Conservation (phyloP, 2,113 vertebrate genomes). For the Apeltes quadracus region DNA sequence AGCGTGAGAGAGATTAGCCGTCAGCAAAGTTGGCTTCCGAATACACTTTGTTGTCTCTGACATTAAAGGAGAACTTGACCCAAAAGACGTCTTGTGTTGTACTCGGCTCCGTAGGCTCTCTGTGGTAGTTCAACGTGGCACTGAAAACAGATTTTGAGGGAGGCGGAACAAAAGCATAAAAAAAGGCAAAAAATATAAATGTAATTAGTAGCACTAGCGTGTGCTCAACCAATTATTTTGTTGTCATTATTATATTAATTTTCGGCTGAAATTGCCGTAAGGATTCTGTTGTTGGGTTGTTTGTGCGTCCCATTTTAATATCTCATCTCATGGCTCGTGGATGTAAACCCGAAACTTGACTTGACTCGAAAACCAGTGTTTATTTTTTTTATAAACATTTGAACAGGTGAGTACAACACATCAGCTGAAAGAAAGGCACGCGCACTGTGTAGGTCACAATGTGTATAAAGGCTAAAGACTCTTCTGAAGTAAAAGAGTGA, state of each 20-base stretch:
- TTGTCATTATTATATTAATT: too few relatives aligned
- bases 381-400: too few relatives aligned
- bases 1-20: neutral
- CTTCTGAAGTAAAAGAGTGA: neutral
- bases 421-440: neutral
- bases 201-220: too few relatives aligned
- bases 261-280: neutral
- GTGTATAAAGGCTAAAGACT: neutral
- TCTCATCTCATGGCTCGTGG: neutral
- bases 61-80: neutral
- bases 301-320: neutral
- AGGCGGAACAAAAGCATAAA: neutral
- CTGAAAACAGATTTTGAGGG: neutral
- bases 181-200: neutral
- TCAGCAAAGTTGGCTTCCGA: neutral
- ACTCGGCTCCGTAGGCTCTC: neutral
- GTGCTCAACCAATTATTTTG: neutral
- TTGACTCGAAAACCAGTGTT: too few relatives aligned
- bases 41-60: neutral
- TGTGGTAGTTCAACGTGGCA: neutral
- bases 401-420: neutral
- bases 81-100: neutral
- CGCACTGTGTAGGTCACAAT: neutral
- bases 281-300: neutral
- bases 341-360: neutral